phyloP scores from a whole-genome alignment of 2,888 invertebrate genomes.

The Drosophila leonis region DNA sequence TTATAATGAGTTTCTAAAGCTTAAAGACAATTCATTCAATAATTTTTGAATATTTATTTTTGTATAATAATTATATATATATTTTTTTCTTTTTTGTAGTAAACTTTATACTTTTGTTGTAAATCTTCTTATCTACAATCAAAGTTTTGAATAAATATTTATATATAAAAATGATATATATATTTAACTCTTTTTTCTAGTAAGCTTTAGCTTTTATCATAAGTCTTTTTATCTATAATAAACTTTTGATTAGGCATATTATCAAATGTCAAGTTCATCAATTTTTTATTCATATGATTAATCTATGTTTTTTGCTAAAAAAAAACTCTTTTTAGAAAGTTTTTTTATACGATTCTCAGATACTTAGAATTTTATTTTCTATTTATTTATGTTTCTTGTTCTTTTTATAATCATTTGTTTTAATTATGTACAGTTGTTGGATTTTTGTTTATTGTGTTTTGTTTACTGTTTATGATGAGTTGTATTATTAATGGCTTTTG shows the following conservation, averaged over 20 bases:
- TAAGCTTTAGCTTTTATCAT: no score
- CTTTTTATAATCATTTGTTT: conserved; percentile 40
- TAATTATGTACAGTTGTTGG: conserved; percentile 50
- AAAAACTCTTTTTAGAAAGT: not conserved
- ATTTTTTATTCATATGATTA: not conserved
- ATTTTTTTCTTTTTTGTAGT: not conserved
- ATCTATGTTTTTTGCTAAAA: not conserved
- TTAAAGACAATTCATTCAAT: not conserved
- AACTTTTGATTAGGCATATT: not conserved
- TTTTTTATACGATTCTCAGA: not conserved
- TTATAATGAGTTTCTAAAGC: not conserved
- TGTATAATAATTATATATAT: not conserved
- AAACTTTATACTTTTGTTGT: not conserved
- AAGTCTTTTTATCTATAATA: not conserved
- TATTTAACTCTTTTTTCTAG: not conserved
- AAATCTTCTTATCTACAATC: not conserved
- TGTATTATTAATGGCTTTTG: conserved; percentile 57
- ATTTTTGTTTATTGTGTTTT: conserved; percentile 33
- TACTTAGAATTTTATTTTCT: not conserved
- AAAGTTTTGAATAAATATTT: not conserved
- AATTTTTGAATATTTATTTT: not conserved
- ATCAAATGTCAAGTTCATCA: conserved; percentile 2
- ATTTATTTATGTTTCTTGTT: conserved; percentile 4
- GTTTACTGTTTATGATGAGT: conserved; percentile 28
- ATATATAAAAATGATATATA: not conserved